Base-by-base conservation (phyloP, 2,888 invertebrate genomes). In the Nymphalis urticae region DNA sequence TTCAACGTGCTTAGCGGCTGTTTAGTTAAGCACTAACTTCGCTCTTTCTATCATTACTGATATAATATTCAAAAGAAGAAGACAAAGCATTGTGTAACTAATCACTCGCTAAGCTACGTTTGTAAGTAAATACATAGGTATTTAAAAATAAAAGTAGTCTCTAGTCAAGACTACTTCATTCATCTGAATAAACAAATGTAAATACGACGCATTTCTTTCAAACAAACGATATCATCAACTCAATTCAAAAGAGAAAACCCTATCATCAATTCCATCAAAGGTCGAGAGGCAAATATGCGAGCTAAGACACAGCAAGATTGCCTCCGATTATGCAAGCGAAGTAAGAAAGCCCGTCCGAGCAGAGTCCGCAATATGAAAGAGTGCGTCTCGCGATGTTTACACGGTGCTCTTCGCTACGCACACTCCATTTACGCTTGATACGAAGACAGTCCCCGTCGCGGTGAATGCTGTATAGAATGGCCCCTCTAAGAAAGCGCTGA, bases 381-480 rank as follows among this genome's bases (percentile, higher is more conserved):
- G 88, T 90, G 89, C 89, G 90, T 90, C 77, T 42, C 42, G 42
- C 42, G 71, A 78, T 88, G 87, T 89, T 90, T 89, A 82, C 83
- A 72, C 72, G 78, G 75, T 77, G 77, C 79, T 80, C 77, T 80
- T 79, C 80, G 78, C 77, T 80, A 83, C 86, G 87, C 86, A 88
- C 85, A 87, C 89, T 84, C 85, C 84, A 87, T 88, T 87, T 84
- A 81, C 78, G 79, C 79, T 82, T 85, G 85, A 86, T 87, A 87
- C 83, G 85, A 85, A 85, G 81, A 79, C 81, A 79, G 79, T 79
- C 78, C 75, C 76, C 17, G 73, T 77, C 78, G 64, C 76, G 79
- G 76, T 87, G 81, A 87, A 87, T 82, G 79, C 62, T 42, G 42
- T 42, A 42, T 65, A 61, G 48, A 64, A 21, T 21, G 47, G 24